Base-by-base conservation (phyloP, 1,140 invertebrate species). In the Saccostrea echinata region DNA sequence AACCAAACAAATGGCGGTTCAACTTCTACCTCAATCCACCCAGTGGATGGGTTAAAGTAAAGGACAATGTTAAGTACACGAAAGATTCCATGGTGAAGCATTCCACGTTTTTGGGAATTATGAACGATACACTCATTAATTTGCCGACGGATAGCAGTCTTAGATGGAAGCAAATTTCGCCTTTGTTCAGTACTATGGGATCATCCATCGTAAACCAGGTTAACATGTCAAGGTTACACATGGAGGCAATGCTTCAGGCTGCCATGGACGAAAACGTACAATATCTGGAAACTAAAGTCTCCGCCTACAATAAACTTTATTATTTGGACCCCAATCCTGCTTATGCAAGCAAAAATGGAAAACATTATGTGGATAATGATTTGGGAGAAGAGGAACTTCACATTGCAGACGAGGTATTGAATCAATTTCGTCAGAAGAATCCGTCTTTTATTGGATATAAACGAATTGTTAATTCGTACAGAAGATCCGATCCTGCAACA, bases 231-330 rank as follows among this genome's bases (percentile, higher is more conserved):
- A 33, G 61, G 43, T n/a, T 84, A 30, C 85, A 92, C 64, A 57
- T 92, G 57, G 33, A 87, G 30, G 91, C 90, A 3, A 86, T 92
- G 86, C 86, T 88, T 24, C 80, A 91, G 35, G 57, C 88, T 35
- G 90, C 90, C 55, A 18, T 91, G 2, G 88, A 88, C 3, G 90
- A 92, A 84, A 91, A 91, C 53, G 90, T 92, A 3, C 90, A 91
- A 33, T 92, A 91, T 76, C n/a, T 92, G 8, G 91, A 92, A 85
- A 86, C 90, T 61, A 88, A 86, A 80, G 16, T 71, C 24, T 89
- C 82, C 21, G 81, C 81, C n/a, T 86, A 84, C 51, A 86, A 84
- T 11, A 84, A 85, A 18, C 57, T 90, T 2, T 92, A 91, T 87
- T 81, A 86, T 12, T 71, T 92, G 18, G 90, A 91, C 55, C 1